Percentiles rank a stretch among this genome's conserved stretches.
These are phyloP conservation scores for Cisticola juncidis DNA, from an alignment of 2,113 vertebrate genomes.

Conservation along the genomic window DNA sequence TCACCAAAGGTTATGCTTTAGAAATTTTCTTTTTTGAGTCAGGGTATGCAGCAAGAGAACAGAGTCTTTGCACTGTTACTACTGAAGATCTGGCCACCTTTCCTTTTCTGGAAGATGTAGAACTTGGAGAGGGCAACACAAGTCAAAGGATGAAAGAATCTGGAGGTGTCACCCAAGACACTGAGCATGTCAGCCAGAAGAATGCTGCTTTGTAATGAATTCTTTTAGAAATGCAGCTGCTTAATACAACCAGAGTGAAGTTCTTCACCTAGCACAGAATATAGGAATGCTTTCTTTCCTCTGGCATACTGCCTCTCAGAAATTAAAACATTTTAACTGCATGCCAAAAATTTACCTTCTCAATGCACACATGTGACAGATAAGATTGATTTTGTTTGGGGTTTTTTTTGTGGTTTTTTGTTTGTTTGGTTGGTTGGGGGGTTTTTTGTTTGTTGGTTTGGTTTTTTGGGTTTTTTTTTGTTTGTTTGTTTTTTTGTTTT, in stretches of 20 bases:
- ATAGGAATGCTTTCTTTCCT: not conserved
- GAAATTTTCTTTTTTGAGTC: not conserved
- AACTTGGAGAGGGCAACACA: not conserved
- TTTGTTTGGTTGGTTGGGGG: no score
- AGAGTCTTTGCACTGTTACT: not conserved
- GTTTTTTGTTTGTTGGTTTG: no score
- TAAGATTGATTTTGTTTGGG: rapidly evolving
- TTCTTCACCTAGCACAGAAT: not conserved
- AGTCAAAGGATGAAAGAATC: not conserved
- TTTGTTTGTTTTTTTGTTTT: not conserved
- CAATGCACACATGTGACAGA: not conserved
- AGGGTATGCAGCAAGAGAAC: not conserved
- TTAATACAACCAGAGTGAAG: not conserved
- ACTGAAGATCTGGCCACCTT: not conserved
- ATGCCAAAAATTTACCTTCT: not conserved
- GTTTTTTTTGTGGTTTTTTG: not conserved
- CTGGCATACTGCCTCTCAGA: rapidly evolving
- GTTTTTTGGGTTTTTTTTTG: not conserved
- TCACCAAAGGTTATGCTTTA: not conserved
- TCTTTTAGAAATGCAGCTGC: not conserved
- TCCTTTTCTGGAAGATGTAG: not conserved
- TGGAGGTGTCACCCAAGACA: not conserved
- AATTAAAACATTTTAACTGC: not conserved
- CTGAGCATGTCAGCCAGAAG: not conserved
- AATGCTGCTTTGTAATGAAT: not conserved